Conservation (phyloP, 2,797 vertebrate genomes). For the Coracias cyanogaster region DNA sequence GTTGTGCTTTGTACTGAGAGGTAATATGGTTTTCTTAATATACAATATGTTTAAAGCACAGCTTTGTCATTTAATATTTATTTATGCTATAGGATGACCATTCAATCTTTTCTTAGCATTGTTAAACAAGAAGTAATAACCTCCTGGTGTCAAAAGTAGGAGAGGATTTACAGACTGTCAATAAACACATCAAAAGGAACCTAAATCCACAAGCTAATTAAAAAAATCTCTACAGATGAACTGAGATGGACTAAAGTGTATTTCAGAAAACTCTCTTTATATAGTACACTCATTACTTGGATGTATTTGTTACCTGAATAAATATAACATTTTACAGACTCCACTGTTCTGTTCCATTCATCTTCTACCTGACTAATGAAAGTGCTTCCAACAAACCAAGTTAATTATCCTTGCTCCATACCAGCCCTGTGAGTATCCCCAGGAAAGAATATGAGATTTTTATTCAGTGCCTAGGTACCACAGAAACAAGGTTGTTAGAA, state of each 20-base stretch:
- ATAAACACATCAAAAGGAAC: conserved; percentile 16
- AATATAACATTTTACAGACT: background rate
- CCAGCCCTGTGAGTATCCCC: background rate
- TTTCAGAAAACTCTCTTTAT: background rate
- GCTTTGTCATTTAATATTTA: background rate
- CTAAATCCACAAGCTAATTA: conserved; percentile 24
- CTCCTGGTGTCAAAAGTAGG: background rate
- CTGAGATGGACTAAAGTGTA: background rate
- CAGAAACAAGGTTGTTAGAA: background rate
- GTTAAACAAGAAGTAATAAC: background rate
- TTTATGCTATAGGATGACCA: background rate
- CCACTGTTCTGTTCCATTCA: background rate
- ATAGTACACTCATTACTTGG: background rate
- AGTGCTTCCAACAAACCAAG: background rate
- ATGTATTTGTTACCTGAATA: background rate
- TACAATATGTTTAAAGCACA: background rate
- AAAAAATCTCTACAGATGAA: background rate
- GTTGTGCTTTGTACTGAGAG: background rate
- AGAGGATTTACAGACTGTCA: background rate
- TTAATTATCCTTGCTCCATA: background rate
- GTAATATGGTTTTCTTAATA: background rate
- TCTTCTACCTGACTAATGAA: background rate
- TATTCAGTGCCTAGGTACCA: background rate
- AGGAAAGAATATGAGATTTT: background rate
- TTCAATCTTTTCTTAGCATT: background rate